Base-by-base conservation (phyloP, 1,140 invertebrate species). In the Drosophila insularis region DNA sequence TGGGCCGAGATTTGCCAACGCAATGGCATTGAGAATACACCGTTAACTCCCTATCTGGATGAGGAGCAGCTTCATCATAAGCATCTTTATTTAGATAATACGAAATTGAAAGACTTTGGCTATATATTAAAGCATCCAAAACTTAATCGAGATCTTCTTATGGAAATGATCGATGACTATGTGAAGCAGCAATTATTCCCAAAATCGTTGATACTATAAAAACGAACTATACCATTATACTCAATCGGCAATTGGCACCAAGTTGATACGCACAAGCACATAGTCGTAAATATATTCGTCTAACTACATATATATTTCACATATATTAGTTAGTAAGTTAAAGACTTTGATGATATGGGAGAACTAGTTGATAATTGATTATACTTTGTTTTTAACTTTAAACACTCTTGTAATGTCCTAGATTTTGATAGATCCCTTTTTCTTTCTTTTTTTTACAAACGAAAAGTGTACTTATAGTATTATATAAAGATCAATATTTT, bases 1-100 rank as follows among this genome's bases (percentile, higher is more conserved):
- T 98, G 97, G 97, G 97, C 97, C 4, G 95, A 96, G 82, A 94
- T 96, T 54, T 98, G 97, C 91, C 93, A 94, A 68, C 93, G 93
- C 74, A 95, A 96, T 92, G 93, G 93, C 46, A 95, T 98, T 19
- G 93, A 94, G 73, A 98, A 98, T 92, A 97, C 97, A 54, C 97
- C 97, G 27, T 92, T 98, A 0, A 96, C 96, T 67, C 97, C 97
- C 1, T 97, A 96, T 84, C 95, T 98, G 89, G 95, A 96, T 76
- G 94, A 95, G 84, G 97, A 98, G 90, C 93, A 96, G 69, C 92
- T 98, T 43, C 94, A 95, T 69, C 95, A 97, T 89, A 95, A 96
- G 81, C 95, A 97, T 91, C 93, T 98, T 53, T 94, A 96, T 89
- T 93, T 98, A 73, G 94, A 96, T 91, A 94, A 95, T 19, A 91